These are phyloP conservation scores for Phorcus lineatus DNA, from an alignment of 2,888 invertebrate genomes.

Conservation along the genomic window DNA sequence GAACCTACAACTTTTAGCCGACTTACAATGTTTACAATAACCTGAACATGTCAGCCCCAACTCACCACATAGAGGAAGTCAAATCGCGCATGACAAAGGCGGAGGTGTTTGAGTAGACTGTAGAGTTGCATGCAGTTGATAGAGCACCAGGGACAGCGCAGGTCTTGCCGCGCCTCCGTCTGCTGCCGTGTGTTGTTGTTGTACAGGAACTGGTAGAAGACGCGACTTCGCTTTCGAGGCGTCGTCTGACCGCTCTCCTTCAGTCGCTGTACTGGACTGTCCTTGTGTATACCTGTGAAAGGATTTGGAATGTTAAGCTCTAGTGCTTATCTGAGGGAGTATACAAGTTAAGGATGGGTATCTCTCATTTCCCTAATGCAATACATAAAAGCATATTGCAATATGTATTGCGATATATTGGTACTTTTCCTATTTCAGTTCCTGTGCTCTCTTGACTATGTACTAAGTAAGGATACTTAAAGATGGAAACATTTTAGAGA, in stretches of 20 bases:
- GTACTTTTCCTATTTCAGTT: too few relatives aligned
- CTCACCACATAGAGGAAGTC: constrained; percentile 92
- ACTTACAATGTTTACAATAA: too few relatives aligned
- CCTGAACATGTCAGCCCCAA: constrained; percentile 45
- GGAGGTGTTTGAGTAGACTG: constrained; percentile 93
- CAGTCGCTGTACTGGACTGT: not conserved
- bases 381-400: too few relatives aligned
- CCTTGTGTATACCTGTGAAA: not conserved
- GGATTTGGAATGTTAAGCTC: not conserved
- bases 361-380: too few relatives aligned
- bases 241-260: constrained; percentile 4
- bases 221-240: constrained; percentile 79
- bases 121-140: constrained; percentile 91
- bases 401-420: too few relatives aligned
- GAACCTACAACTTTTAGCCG: too few relatives aligned
- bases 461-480: too few relatives aligned
- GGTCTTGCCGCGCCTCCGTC: constrained; percentile 93
- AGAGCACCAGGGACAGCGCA: constrained; percentile 97
- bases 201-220: constrained; percentile 96
- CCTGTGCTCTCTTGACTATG: too few relatives aligned
- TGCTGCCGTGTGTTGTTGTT: constrained; percentile 96
- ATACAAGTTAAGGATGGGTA: too few relatives aligned
- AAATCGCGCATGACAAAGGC: constrained; percentile 94
- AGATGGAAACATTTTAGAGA: too few relatives aligned
- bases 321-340: not conserved